Percentiles rank a stretch among this genome's conserved stretches.
These are phyloP conservation scores for Calliopum simillimum DNA, from an alignment of 2,888 invertebrate genomes.

Conservation along the genomic window DNA sequence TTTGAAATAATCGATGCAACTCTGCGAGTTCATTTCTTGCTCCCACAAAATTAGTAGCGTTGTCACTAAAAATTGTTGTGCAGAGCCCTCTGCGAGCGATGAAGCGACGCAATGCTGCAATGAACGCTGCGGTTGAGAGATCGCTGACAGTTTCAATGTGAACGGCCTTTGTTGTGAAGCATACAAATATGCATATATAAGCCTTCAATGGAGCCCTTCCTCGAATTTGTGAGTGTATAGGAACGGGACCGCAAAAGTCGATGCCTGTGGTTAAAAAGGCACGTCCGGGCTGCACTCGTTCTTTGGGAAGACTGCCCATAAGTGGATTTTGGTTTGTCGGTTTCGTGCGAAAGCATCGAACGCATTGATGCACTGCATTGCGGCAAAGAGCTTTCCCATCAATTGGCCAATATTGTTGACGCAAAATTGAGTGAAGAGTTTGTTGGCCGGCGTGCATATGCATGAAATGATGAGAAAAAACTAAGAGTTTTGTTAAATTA, in stretches of 20 bases:
- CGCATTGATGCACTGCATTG: constrained; percentile 28
- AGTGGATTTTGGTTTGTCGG: constrained; percentile 12
- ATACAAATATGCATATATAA: constrained; percentile 13
- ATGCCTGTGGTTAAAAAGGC: not conserved
- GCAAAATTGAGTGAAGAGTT: not conserved
- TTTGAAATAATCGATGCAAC: not conserved
- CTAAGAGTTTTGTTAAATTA: too few species aligned
- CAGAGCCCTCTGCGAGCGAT: too few species aligned
- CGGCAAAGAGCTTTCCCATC: constrained; percentile 20
- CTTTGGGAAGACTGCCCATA: constrained; percentile 14
- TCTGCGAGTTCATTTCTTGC: too few species aligned
- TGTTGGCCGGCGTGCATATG: not conserved
- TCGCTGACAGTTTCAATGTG: constrained; percentile 16
- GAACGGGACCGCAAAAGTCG: constrained; percentile 8
- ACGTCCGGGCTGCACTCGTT: not conserved
- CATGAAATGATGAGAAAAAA: not conserved
- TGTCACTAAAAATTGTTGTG: too few species aligned
- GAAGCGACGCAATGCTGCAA: too few species aligned
- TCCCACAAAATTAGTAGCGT: too few species aligned
- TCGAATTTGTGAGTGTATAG: constrained; percentile 5
- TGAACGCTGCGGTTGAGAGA: too few species aligned
- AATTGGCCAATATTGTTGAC: constrained; percentile 37
- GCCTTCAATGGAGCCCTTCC: not conserved
- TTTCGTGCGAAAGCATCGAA: constrained; percentile 29
- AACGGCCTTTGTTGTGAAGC: constrained; percentile 13